A percentile compares a stretch with the other conserved stretches of the same genome.
These are phyloP conservation scores for Bufotes viridis DNA, from an alignment of 2,797 vertebrate genomes.

Conservation along the genomic window DNA sequence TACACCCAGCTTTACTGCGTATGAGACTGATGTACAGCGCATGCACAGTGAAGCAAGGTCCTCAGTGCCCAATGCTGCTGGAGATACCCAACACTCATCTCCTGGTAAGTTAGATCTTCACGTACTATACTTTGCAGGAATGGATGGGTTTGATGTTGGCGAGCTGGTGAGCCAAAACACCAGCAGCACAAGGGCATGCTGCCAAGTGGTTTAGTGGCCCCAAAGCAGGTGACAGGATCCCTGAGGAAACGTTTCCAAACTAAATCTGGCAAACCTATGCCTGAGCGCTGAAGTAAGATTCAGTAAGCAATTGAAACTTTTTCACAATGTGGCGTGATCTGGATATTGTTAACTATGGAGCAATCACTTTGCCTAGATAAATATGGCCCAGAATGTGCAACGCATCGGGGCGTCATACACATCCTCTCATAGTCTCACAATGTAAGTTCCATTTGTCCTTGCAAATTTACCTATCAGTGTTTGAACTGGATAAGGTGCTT, in stretches of 20 bases:
- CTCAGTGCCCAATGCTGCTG: too few relatives aligned
- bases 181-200: too few relatives aligned
- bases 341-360: not conserved
- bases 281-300: not conserved
- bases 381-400: not conserved
- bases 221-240: too few relatives aligned
- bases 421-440: not conserved
- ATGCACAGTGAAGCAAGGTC: too few relatives aligned
- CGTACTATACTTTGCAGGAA: too few relatives aligned
- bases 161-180: too few relatives aligned
- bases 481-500: conserved; percentile 54
- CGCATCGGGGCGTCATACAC: conserved; percentile 23
- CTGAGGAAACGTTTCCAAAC: not conserved
- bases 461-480: conserved; percentile 51
- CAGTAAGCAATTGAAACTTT: not conserved
- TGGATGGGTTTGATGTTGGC: too few relatives aligned
- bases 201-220: too few relatives aligned
- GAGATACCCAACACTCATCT: too few relatives aligned
- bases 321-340: not conserved
- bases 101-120: too few relatives aligned
- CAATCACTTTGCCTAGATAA: not conserved
- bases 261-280: not conserved
- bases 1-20: too few relatives aligned
- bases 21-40: too few relatives aligned
- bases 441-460: conserved; percentile 37